Evolutionary conservation across 1,140 invertebrate genomes (phyloP), one percentile per base, ranked within the genome.

Genomic region (Panulirus ornatus): DNA sequence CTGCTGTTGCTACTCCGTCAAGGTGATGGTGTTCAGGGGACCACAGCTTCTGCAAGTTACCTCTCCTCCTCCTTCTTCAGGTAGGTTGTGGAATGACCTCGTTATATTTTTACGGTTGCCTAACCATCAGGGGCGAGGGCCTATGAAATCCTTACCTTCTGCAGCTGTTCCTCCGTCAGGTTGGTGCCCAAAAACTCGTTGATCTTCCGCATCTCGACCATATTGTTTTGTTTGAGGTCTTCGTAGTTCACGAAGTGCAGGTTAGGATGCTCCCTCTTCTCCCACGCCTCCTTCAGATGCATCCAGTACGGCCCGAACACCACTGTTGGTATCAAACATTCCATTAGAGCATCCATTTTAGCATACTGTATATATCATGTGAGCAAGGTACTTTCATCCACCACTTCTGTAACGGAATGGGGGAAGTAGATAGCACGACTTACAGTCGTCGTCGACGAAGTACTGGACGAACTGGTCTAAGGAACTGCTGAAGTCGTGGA

Each of bases 181-280:
- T 44, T 27, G 30, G 58, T 70, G 16, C 81, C 81, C 38, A 84
- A 27, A n/a, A 84, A 84, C 1, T 70, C 81, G 34, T 84, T 70
- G 27, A 84, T 3, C 36, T 42, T 84, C 40, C 22, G 38, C 6
- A 84, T 30, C 8, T 84, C 81, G 19, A 11, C 0, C 84, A 97
- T 97, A 96, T 97, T 96, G 76, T 98, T 97, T 8, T 54, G 30
- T 40, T 84, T 84, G 30, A 84, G 27, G 19, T 84, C 81, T 16
- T 84, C 81, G 40, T 97, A 98, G 91, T 96, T 97, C 38, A 98
- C 93, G 91, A 98, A 97, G 0, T 97, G 94, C 2, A 98, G 93
- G 92, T 98, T 97, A 0, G 96, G 95, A 73, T 97, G 95, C 84
- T 97, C 92, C 82, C 96, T 95, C n/a, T 94, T 94, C 30, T 96